phyloP scores from a whole-genome alignment of 1,140 invertebrate genomes.

The Metopolophium dirhodum region DNA sequence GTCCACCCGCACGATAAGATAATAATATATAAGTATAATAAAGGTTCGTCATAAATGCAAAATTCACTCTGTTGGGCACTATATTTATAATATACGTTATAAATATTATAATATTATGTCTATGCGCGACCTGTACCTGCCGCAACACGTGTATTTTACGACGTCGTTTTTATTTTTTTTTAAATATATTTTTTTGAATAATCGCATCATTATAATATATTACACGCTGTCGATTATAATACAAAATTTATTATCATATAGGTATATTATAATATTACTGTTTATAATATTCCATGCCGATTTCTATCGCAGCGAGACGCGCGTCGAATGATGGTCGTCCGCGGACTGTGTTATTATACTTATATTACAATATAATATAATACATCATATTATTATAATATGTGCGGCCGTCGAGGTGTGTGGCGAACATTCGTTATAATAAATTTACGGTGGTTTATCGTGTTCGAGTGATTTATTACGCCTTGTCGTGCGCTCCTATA shows the following conservation, averaged over 20 bases:
- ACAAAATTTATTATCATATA: not conserved
- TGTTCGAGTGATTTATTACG: not conserved
- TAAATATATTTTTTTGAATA: not conserved
- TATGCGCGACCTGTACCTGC: not conserved
- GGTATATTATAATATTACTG: not conserved
- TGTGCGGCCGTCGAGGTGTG: not conserved
- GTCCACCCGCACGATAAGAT: not conserved
- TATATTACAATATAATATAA: not conserved
- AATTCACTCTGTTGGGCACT: not conserved
- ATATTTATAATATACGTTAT: not conserved
- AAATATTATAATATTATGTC: not conserved
- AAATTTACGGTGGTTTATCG: not conserved
- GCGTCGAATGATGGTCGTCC: not conserved
- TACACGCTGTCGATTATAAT: not conserved
- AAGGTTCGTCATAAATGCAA: not conserved
- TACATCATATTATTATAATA: not conserved
- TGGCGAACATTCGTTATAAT: not conserved
- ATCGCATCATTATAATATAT: conserved; percentile 8
- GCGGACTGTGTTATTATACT: conserved; percentile 3
- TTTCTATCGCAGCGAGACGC: not conserved
- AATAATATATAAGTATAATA: not conserved
- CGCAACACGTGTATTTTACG: too few species aligned
- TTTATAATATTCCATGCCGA: not conserved
- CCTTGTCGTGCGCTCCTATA: not conserved
- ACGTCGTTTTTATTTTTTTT: too few species aligned